A percentile compares a stretch with the other conserved stretches of the same genome.
phyloP scores from a whole-genome alignment of 2,888 invertebrate species.

The Caenorhabditis sp. region DNA sequence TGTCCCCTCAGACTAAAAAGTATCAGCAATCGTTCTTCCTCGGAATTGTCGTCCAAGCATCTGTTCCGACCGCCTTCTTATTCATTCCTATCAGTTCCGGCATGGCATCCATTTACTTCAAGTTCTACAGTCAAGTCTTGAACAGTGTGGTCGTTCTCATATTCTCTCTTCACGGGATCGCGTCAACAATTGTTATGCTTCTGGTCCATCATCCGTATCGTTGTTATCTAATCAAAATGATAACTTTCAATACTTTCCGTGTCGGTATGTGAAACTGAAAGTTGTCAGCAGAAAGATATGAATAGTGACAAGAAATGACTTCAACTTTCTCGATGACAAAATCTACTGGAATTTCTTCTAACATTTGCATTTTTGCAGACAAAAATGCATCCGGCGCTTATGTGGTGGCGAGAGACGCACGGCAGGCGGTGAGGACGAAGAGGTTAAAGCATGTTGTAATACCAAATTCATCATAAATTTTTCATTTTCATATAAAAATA shows the following conservation, averaged over 20 bases:
- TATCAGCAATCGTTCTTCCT: conserved; percentile 37
- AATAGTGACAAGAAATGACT: no score
- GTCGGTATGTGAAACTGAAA: conserved; percentile 23
- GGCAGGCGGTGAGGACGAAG: conserved; percentile 22
- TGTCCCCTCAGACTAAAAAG: conserved; percentile 28
- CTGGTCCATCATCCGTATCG: conserved; percentile 47
- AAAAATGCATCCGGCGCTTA: conserved; percentile 36
- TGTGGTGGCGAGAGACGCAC: conserved; percentile 18
- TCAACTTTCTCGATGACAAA: neutral
- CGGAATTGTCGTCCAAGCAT: conserved; percentile 33
- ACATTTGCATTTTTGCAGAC: conserved; percentile 13
- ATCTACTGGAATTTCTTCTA: neutral
- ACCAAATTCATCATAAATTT: no score
- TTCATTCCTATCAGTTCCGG: conserved; percentile 15
- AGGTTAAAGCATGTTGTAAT: no score
- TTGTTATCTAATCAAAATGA: conserved; percentile 22
- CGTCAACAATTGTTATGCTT: conserved; percentile 26
- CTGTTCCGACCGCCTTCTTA: conserved; percentile 27
- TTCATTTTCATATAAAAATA: no score
- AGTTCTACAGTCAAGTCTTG: conserved; percentile 31
- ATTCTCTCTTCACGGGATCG: conserved; percentile 40
- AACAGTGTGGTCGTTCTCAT: conserved; percentile 30
- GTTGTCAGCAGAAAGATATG: neutral
- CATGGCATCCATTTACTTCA: conserved; percentile 15
- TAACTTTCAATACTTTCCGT: conserved; percentile 37